Conservation (phyloP, 2,113 vertebrate genomes). For the Pseudopipra pipra region DNA sequence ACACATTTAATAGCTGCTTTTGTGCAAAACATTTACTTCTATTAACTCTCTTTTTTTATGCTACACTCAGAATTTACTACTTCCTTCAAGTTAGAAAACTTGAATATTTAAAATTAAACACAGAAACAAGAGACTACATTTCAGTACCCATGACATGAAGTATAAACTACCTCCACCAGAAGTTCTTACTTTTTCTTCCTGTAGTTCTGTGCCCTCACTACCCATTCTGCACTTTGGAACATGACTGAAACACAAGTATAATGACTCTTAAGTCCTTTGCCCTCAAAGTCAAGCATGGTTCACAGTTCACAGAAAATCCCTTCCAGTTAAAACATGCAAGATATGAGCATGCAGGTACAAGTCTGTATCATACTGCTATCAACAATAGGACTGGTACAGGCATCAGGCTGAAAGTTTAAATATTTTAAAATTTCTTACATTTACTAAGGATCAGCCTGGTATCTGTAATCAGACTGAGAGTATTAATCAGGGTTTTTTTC, state of each 20-base stretch:
- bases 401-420: background rate
- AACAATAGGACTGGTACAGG: background rate
- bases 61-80: background rate
- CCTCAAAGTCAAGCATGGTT: background rate
- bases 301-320: background rate
- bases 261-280: background rate
- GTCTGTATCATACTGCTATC: background rate
- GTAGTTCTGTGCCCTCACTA: background rate
- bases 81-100: background rate
- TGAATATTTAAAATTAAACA: background rate
- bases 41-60: background rate
- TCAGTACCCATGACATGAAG: background rate
- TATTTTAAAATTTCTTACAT: background rate
- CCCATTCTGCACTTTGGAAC: background rate
- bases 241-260: background rate
- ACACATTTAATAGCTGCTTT: background rate
- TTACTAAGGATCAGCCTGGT: background rate
- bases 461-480: background rate
- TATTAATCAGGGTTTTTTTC: background rate
- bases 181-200: background rate
- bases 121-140: background rate
- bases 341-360: background rate
- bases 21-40: background rate
- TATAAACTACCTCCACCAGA: background rate
- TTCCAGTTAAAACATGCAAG: background rate